phyloP scores from a whole-genome alignment of 35 echinoderm and acorn worm species.

The Patiria miniata region DNA sequence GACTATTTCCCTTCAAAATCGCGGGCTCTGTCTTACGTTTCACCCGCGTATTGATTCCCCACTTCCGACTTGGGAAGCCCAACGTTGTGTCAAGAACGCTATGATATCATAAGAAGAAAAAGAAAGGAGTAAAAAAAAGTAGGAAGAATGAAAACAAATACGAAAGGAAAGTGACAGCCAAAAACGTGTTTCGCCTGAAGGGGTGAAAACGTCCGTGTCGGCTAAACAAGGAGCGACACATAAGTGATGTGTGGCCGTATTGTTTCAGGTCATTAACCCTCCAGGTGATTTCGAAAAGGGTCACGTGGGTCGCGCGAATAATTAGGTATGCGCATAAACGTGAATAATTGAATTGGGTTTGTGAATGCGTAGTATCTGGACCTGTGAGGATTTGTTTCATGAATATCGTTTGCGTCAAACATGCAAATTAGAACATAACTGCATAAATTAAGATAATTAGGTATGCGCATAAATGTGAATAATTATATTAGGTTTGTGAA shows the following conservation, averaged over 20 bases:
- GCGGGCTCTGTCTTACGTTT: not conserved
- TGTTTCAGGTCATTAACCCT: conserved; percentile 13
- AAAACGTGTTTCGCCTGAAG: not conserved
- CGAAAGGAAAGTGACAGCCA: conserved; percentile 6
- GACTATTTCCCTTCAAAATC: too few species aligned
- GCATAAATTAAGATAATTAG: not conserved
- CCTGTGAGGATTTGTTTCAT: too few species aligned
- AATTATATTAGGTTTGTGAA: too few species aligned
- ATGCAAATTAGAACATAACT: too few species aligned
- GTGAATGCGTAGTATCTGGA: too few species aligned
- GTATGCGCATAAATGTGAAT: not conserved
- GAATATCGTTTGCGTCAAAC: too few species aligned
- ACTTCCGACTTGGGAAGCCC: not conserved
- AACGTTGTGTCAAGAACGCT: conserved; percentile 16
- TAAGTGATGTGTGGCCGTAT: not conserved
- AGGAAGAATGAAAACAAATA: not conserved
- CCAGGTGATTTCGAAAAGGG: too few species aligned
- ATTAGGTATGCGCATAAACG: not conserved
- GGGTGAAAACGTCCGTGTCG: not conserved
- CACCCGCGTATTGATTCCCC: not conserved
- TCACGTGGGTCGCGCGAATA: too few species aligned
- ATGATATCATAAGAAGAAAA: not conserved
- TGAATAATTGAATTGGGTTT: too few species aligned
- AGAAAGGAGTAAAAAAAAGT: not conserved
- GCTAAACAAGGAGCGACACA: not conserved